Base-by-base conservation (phyloP, 2,113 vertebrate species). In the Nothoprocta perdicaria region DNA sequence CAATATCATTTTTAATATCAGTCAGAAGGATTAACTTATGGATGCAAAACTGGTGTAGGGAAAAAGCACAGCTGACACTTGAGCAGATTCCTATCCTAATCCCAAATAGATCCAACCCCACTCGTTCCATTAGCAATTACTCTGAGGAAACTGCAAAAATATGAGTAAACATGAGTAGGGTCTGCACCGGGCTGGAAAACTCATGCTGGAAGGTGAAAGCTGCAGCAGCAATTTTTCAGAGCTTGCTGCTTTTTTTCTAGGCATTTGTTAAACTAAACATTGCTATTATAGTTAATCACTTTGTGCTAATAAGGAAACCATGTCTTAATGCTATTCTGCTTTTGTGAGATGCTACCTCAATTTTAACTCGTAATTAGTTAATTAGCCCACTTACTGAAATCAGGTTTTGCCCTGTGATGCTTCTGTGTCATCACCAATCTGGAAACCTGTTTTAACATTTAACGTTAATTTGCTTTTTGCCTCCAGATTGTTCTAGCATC, bases 231-330 rank as follows among this genome's bases (percentile, higher is more conserved):
- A 52, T 82, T 86, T 86, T 45, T 55, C 26, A 82, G 75, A 88
- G 11, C 27, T 45, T 83, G 24, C 65, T 90, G 63, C 41, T 48
- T 48, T 48, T 48, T 48, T 22, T 22, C 13, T 41, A 13, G 41
- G 41, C 48, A 53, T 86, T 93, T 84, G 43, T 73, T 89, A 88
- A 76, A 95, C 69, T 90, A 94, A 93, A 89, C 41, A 50, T 57
- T 88, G 33, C 40, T 84, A 61, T 79, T 86, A 43, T 14, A 88
- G 46, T 72, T 93, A 86, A 92, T 95, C 33, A 72, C 12, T 84
- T 88, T 45, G 66, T 57, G 52, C 80, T 91, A 88, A 88, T 93
- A 90, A 84, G 66, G 43, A 86, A 91, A 86, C 53, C 62, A 80
- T 6, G 3, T 82, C 55, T 89, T 87, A 91, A 77, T 85, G 71